Percentiles rank a stretch among this genome's conserved stretches.
These are phyloP conservation scores for Trogon melanurus DNA, from an alignment of 2,113 vertebrate genomes.

Conservation along the genomic window DNA sequence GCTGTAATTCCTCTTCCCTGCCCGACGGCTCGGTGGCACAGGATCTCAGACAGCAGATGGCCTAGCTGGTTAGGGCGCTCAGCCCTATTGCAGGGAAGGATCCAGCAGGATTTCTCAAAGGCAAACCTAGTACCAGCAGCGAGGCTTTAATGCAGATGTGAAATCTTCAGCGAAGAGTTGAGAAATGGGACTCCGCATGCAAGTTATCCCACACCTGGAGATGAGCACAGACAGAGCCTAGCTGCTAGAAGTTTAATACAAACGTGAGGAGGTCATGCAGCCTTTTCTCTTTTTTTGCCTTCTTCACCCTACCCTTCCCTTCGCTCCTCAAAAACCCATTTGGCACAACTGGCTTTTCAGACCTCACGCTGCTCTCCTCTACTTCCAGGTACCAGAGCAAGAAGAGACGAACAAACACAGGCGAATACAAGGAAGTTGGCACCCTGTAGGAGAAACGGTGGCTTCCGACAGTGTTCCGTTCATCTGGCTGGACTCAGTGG, in stretches of 20 bases:
- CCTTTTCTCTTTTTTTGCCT: not conserved
- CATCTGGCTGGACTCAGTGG: not conserved
- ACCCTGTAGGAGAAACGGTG: conserved; percentile 9
- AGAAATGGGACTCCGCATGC: not conserved
- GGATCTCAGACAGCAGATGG: not conserved
- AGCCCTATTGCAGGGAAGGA: not conserved
- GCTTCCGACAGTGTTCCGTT: not conserved
- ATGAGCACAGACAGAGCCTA: not conserved
- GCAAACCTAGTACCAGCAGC: not conserved
- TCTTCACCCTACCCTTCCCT: not conserved
- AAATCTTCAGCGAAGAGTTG: not conserved
- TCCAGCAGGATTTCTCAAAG: not conserved
- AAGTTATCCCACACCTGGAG: not conserved
- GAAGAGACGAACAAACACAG: not conserved
- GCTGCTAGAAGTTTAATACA: not conserved
- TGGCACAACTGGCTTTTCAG: not conserved
- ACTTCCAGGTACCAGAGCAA: conserved; percentile 47
- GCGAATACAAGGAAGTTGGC: conserved; percentile 58
- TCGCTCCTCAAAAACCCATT: not conserved
- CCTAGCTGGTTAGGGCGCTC: not conserved
- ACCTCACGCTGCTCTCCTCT: not conserved
- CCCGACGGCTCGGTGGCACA: not conserved
- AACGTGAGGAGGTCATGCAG: not conserved
- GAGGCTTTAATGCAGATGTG: not conserved
- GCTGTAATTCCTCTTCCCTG: not conserved